Conservation (phyloP, 2,888 invertebrate genomes). For the Hemistola chrysoprasaria region DNA sequence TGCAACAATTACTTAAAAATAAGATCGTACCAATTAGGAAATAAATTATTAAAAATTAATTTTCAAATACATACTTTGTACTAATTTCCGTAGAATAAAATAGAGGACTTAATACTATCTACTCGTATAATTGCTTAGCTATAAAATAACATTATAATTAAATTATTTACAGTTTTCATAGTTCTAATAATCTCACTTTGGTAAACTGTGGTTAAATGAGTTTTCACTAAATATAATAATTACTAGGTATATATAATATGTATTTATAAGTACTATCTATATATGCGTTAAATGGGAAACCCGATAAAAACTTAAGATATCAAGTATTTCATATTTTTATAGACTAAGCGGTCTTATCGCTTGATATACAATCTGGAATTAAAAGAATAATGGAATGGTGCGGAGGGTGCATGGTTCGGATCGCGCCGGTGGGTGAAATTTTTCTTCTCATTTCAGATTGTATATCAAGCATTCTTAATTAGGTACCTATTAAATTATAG, state of each 20-base stretch:
- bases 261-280: too few relatives aligned
- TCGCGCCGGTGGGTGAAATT: too few relatives aligned
- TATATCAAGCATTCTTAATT: too few relatives aligned
- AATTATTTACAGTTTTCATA: constrained; percentile 57
- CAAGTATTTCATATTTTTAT: too few relatives aligned
- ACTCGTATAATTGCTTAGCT: constrained; percentile 22
- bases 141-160: constrained; percentile 23
- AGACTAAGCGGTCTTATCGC: too few relatives aligned
- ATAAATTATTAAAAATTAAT: constrained; percentile 65
- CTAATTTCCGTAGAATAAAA: constrained; percentile 47
- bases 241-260: constrained; percentile 27
- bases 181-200: constrained; percentile 82
- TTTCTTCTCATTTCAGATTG: too few relatives aligned
- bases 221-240: constrained; percentile 37
- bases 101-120: too few relatives aligned
- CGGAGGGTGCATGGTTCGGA: too few relatives aligned
- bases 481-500: too few relatives aligned
- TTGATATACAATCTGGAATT: too few relatives aligned
- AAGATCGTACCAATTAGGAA: constrained; percentile 47
- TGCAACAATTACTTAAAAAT: constrained; percentile 68
- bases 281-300: constrained; percentile 17
- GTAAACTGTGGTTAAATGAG: constrained; percentile 81
- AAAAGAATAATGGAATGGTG: too few relatives aligned
- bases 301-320: constrained; percentile 11
- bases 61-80: constrained; percentile 76